These are phyloP conservation scores for Protobothrops mucrosquamatus DNA, from an alignment of 2,113 vertebrate species.

Conservation along the genomic window DNA sequence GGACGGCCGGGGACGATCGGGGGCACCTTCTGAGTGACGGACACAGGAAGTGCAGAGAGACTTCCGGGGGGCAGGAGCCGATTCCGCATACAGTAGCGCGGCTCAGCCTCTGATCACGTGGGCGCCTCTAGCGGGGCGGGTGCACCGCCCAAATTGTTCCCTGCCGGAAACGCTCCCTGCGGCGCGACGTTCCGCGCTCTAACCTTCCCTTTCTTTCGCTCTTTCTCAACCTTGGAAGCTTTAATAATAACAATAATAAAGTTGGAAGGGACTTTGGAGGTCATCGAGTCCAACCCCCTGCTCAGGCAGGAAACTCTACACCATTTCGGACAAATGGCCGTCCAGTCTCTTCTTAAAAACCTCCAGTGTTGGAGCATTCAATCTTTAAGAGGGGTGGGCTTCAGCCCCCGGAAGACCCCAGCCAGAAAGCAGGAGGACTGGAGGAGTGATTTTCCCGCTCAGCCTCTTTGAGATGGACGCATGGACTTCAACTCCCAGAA, in stretches of 20 bases:
- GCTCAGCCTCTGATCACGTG: background rate
- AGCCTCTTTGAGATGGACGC: background rate
- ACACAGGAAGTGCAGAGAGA: background rate
- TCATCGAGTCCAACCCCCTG: too few relatives aligned
- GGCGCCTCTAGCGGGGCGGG: background rate
- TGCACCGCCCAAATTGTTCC: background rate
- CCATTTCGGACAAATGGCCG: too few relatives aligned
- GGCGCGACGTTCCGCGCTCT: background rate
- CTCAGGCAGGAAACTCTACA: too few relatives aligned
- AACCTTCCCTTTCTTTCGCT: background rate
- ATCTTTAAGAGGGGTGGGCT: background rate
- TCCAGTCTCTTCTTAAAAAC: too few relatives aligned
- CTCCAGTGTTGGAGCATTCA: too few relatives aligned
- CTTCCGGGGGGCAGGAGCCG: background rate
- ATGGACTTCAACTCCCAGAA: background rate
- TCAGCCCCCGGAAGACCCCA: background rate
- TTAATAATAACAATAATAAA: too few relatives aligned
- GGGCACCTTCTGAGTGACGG: fast-evolving
- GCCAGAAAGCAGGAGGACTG: background rate
- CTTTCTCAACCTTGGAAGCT: background rate
- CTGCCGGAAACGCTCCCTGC: background rate
- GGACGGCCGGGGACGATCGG: background rate
- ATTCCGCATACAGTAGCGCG: background rate
- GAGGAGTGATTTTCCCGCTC: background rate
- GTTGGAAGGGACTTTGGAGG: too few relatives aligned